Percentiles rank a stretch among this genome's conserved stretches.
phyloP scores from a whole-genome alignment of 2,888 invertebrate genomes.

The Phrixothrix hirtus region DNA sequence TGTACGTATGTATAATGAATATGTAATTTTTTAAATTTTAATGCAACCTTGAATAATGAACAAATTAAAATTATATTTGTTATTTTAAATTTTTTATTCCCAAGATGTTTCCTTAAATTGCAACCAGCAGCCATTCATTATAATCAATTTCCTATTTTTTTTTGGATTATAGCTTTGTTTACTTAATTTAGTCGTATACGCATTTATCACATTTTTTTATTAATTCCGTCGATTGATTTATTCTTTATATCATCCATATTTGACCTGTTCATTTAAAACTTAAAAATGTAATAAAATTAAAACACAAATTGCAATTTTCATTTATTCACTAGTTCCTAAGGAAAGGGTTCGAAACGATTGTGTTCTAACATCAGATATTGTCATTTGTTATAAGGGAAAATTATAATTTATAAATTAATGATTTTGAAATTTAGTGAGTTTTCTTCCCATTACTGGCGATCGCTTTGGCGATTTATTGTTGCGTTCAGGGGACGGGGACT shows the following conservation, averaged over 20 bases:
- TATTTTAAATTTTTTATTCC: too few relatives aligned
- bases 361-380: constrained; percentile 6
- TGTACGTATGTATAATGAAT: too few relatives aligned
- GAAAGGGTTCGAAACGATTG: constrained; percentile 7
- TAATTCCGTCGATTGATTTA: background rate
- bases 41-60: too few relatives aligned
- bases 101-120: too few relatives aligned
- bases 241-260: too few relatives aligned
- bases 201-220: background rate
- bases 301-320: background rate
- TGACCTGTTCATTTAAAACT: too few relatives aligned
- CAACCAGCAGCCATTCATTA: too few relatives aligned
- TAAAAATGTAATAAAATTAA: background rate
- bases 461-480: constrained; percentile 59
- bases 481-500: constrained; percentile 72
- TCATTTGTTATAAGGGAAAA: background rate
- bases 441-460: constrained; percentile 52
- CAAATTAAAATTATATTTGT: too few relatives aligned
- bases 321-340: constrained; percentile 4
- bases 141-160: too few relatives aligned
- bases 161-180: too few relatives aligned
- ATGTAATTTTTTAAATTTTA: too few relatives aligned
- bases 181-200: too few relatives aligned
- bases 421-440: constrained; percentile 10
- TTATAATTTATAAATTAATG: constrained; percentile 2